Percentiles rank a stretch among this genome's conserved stretches.
These are phyloP conservation scores for Nyctereutes procyonoides DNA, from an alignment of 2,113 vertebrate species.

Conservation along the genomic window DNA sequence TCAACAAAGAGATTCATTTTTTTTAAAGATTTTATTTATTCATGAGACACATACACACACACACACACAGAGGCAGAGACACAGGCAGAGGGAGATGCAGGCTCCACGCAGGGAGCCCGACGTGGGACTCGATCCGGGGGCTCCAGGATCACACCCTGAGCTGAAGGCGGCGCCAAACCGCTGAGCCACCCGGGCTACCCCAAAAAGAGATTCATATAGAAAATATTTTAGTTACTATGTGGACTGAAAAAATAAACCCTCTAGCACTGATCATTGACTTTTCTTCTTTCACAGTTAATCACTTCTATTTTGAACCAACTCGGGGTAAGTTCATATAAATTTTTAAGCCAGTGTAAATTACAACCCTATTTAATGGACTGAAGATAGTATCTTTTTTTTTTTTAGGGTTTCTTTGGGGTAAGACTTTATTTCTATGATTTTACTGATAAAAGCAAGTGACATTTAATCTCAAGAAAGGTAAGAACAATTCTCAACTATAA, in stretches of 20 bases:
- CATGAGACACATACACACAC: too few relatives aligned
- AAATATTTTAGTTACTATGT: slow-evolving; percentile 18
- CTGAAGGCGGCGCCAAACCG: too few relatives aligned
- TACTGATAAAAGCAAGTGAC: slow-evolving; percentile 52
- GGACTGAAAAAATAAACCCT: neutral
- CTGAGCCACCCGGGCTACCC: too few relatives aligned
- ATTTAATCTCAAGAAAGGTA: slow-evolving; percentile 57
- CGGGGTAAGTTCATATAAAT: slow-evolving; percentile 53
- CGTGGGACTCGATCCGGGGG: too few relatives aligned
- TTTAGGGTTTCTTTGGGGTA: slow-evolving; percentile 72
- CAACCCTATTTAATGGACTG: slow-evolving; percentile 7
- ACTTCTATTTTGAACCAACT: slow-evolving; percentile 72
- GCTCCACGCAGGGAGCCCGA: too few relatives aligned
- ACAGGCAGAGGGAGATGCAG: too few relatives aligned
- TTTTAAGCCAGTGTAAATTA: slow-evolving; percentile 47
- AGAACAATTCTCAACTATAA: slow-evolving; percentile 32
- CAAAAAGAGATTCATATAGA: neutral
- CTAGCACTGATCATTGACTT: neutral
- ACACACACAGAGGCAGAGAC: too few relatives aligned
- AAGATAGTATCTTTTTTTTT: slow-evolving; percentile 7
- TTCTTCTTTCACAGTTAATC: slow-evolving; percentile 67
- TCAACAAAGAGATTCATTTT: neutral
- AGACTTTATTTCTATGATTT: slow-evolving; percentile 62
- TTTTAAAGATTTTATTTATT: too few relatives aligned
- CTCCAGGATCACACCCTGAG: too few relatives aligned